Percentiles rank a stretch among this genome's conserved stretches.
These are phyloP conservation scores for Argyrosomus japonicus DNA, from an alignment of 2,113 vertebrate species.

Conservation along the genomic window DNA sequence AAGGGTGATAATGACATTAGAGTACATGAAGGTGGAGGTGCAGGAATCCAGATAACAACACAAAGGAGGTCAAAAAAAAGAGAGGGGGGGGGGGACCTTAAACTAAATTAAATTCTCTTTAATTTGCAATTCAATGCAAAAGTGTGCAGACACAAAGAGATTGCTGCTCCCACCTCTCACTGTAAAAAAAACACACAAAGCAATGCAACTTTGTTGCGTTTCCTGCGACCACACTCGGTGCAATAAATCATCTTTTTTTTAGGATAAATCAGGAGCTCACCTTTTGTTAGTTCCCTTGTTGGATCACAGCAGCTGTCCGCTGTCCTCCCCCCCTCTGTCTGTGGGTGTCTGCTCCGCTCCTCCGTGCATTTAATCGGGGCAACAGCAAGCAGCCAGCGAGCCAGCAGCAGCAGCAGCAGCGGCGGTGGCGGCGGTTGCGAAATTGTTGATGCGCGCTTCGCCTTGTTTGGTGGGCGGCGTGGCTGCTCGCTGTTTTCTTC, in stretches of 20 bases:
- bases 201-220: conserved; percentile 48
- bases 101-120: too few relatives aligned
- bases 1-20: not conserved
- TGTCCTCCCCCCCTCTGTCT: not conserved
- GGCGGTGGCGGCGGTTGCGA: conserved; percentile 11
- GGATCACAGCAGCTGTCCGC: not conserved
- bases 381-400: not conserved
- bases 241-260: not conserved
- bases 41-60: conserved; percentile 5
- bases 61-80: conserved; percentile 1
- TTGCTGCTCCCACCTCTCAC: conserved; percentile 26
- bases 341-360: conserved; percentile 28
- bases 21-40: not conserved
- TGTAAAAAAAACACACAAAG: conserved; percentile 1
- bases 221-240: not conserved
- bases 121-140: not conserved
- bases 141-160: conserved; percentile 61
- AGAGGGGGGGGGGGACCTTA: too few relatives aligned
- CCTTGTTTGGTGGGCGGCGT: conserved; percentile 57
- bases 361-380: conserved; percentile 29
- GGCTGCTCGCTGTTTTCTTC: conserved; percentile 43
- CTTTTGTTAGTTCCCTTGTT: conserved; percentile 25
- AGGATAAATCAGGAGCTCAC: conserved; percentile 20
- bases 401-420: not conserved
- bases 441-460: conserved; percentile 46